A percentile compares a stretch with the other conserved stretches of the same genome.
Evolutionary conservation across 1,140 invertebrate genomes (phyloP).

Genomic region (Penaeus chinensis): DNA sequence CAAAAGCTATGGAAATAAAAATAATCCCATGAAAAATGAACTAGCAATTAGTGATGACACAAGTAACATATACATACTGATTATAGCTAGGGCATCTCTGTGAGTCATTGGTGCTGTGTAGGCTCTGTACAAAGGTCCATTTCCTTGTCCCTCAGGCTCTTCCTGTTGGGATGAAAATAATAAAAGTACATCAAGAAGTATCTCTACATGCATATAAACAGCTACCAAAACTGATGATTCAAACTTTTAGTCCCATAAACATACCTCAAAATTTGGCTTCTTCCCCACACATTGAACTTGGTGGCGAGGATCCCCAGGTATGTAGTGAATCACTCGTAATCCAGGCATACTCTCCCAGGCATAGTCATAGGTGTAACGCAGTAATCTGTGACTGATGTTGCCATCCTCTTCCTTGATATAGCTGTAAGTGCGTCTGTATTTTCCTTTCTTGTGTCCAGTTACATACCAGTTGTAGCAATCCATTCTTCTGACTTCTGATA

Average conservation of each 20-base stretch:
- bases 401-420: conserved; percentile 50
- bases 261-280: conserved; percentile 52
- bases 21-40: too few species aligned
- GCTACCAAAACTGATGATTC: neutral
- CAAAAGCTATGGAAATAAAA: too few species aligned
- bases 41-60: too few species aligned
- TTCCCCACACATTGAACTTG: conserved; percentile 40
- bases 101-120: conserved; percentile 50
- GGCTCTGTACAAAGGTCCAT: conserved; percentile 37
- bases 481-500: conserved; percentile 33
- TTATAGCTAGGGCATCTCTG: conserved; percentile 41
- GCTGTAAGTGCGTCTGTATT: conserved; percentile 50
- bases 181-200: neutral
- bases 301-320: conserved; percentile 39
- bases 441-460: conserved; percentile 52
- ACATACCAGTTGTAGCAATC: conserved; percentile 52
- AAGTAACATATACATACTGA: conserved; percentile 13
- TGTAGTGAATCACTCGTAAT: conserved; percentile 44
- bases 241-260: neutral
- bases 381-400: conserved; percentile 44
- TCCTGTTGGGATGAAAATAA: conserved; percentile 22
- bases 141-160: conserved; percentile 37
- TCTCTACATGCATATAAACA: neutral
- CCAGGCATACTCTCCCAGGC: conserved; percentile 41
- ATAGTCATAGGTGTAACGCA: conserved; percentile 54